A percentile compares a stretch with the other conserved stretches of the same genome.
phyloP scores from a whole-genome alignment of 2,113 vertebrate genomes.

The Baryphthengus martii region DNA sequence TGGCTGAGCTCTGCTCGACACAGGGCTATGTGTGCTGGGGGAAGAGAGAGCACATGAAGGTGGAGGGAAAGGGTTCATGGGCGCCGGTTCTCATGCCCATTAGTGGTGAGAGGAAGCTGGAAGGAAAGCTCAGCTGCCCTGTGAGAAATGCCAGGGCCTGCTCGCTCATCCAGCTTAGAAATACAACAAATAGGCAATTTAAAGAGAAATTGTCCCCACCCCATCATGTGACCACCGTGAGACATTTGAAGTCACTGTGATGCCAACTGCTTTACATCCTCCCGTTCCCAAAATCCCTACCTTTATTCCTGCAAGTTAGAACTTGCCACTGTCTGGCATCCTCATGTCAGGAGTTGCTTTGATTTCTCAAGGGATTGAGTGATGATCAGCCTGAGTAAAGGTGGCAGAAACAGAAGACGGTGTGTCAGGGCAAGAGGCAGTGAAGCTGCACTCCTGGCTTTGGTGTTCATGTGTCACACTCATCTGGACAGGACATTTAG shows the following conservation, averaged over 20 bases:
- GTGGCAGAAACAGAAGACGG: neutral
- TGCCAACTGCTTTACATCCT: neutral
- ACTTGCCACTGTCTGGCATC: neutral
- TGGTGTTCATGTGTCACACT: rapidly evolving
- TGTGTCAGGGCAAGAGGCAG: neutral
- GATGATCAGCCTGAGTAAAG: rapidly evolving
- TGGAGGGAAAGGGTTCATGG: neutral
- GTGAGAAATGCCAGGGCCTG: neutral
- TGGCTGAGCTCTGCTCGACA: neutral
- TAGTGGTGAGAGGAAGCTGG: neutral
- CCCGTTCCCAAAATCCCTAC: neutral
- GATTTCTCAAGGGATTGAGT: neutral
- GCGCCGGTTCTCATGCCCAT: neutral
- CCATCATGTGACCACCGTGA: rapidly evolving
- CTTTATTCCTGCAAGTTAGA: neutral
- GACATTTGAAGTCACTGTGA: neutral
- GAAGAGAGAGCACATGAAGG: neutral
- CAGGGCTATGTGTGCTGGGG: neutral
- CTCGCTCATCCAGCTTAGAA: neutral
- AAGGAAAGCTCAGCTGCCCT: neutral
- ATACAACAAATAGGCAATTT: neutral
- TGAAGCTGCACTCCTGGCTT: neutral
- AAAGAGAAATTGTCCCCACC: neutral
- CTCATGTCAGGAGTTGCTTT: neutral
- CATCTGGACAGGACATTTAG: neutral